Conservation (phyloP, 1,140 invertebrate genomes). For the Tetragonula clypearis region DNA sequence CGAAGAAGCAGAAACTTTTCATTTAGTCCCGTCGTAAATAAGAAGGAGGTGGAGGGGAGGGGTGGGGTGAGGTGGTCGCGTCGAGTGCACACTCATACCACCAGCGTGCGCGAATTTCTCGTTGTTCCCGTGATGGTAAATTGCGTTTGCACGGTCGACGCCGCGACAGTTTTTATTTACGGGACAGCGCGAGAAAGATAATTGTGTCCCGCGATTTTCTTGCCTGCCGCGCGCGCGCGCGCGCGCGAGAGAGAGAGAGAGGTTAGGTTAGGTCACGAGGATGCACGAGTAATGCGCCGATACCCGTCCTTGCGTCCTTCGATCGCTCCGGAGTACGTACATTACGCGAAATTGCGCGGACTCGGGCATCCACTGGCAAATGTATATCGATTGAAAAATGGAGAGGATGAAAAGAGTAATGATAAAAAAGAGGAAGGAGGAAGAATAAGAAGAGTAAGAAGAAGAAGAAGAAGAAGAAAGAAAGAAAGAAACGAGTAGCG, state of each 20-base stretch:
- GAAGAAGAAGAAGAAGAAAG: neutral
- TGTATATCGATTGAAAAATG: constrained; percentile 60
- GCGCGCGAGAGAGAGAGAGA: neutral
- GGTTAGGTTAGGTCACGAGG: neutral
- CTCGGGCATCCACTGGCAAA: constrained; percentile 51
- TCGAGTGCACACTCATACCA: neutral
- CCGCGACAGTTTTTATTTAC: constrained; percentile 59
- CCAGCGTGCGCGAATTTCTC: neutral
- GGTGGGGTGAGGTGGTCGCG: constrained; percentile 2
- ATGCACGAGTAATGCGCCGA: constrained; percentile 44
- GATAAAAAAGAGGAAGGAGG: neutral
- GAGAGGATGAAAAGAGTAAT: constrained; percentile 10
- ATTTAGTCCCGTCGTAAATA: constrained; percentile 65
- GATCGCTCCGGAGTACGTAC: constrained; percentile 23
- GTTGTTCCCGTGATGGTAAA: constrained; percentile 32
- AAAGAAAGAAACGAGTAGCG: constrained; percentile 31
- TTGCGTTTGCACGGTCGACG: constrained; percentile 32
- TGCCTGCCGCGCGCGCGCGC: neutral
- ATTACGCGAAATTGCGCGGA: constrained; percentile 60
- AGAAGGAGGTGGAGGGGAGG: constrained; percentile 25
- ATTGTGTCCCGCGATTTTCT: constrained; percentile 37
- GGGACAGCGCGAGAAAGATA: constrained; percentile 48
- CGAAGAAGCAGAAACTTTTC: constrained; percentile 35
- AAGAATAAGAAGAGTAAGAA: neutral
- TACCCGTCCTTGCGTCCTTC: neutral